phyloP scores from a whole-genome alignment of 2,797 vertebrate genomes.

The Rhynchonycteris naso region DNA sequence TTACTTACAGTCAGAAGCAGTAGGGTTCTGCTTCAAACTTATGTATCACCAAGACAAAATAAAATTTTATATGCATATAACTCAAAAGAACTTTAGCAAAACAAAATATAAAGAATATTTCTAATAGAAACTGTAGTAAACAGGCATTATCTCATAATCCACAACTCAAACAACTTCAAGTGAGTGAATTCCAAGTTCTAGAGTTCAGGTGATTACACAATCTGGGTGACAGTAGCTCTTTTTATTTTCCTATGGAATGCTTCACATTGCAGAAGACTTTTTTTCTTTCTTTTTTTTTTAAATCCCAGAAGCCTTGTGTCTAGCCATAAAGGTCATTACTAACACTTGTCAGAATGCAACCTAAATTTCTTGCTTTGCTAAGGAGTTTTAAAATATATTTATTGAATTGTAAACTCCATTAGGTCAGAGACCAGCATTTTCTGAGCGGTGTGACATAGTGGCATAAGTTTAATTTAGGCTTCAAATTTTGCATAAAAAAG shows the following conservation, averaged over 20 bases:
- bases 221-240: not conserved
- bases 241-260: conserved; percentile 44
- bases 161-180: not conserved
- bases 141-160: not conserved
- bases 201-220: not conserved
- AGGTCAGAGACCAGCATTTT: not conserved
- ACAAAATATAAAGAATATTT: conserved; percentile 63
- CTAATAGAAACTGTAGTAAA: conserved; percentile 61
- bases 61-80: conserved; percentile 46
- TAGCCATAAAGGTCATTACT: conserved; percentile 72
- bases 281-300: not conserved
- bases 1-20: conserved; percentile 53
- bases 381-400: conserved; percentile 60
- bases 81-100: conserved; percentile 52
- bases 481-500: not conserved
- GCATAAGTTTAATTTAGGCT: not conserved
- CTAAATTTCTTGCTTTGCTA: conserved; percentile 76
- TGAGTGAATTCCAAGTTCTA: not conserved
- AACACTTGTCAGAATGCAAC: conserved; percentile 67
- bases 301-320: not conserved
- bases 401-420: not conserved
- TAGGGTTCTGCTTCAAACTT: conserved; percentile 64
- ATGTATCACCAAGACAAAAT: conserved; percentile 33
- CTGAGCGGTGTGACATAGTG: not conserved
- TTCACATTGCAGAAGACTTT: not conserved